Percentiles rank a stretch among this genome's conserved stretches.
phyloP scores from a whole-genome alignment of 2,888 invertebrate species.

The Dynastes grantii region DNA sequence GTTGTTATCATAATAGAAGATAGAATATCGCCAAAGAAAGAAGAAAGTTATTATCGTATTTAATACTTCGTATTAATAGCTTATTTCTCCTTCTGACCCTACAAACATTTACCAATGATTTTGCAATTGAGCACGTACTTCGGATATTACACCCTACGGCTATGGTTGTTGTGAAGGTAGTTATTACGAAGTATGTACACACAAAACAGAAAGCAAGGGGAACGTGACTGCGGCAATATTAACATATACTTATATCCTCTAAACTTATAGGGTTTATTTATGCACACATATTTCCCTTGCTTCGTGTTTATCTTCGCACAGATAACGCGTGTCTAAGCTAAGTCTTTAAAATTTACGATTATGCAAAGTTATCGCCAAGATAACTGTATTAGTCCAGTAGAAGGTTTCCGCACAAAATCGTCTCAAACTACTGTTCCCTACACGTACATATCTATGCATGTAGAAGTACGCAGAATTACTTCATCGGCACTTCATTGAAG shows the following conservation, averaged over 20 bases:
- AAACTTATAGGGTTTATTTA: slow-evolving; percentile 40
- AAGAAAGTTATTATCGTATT: too few relatives aligned
- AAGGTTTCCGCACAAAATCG: slow-evolving; percentile 1
- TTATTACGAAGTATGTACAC: slow-evolving; percentile 7
- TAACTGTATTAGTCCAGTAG: slow-evolving; percentile 36
- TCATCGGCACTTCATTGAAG: slow-evolving; percentile 21
- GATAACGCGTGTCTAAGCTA: slow-evolving; percentile 25
- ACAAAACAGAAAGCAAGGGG: background rate
- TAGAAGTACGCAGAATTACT: background rate
- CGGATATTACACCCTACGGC: too few relatives aligned
- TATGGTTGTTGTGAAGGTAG: background rate
- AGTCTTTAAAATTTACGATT: slow-evolving; percentile 47
- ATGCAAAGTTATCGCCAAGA: slow-evolving; percentile 31
- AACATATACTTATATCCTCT: slow-evolving; percentile 26
- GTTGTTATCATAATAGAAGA: too few relatives aligned
- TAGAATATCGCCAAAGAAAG: too few relatives aligned
- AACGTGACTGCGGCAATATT: slow-evolving; percentile 35
- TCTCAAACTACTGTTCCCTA: background rate
- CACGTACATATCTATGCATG: background rate
- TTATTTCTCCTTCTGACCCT: too few relatives aligned
- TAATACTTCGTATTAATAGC: too few relatives aligned
- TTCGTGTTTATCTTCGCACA: slow-evolving; percentile 40
- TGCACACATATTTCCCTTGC: slow-evolving; percentile 5
- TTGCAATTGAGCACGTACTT: too few relatives aligned
- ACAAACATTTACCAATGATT: background rate